Percentiles rank a stretch among this genome's conserved stretches.
These are phyloP conservation scores for Ancistrus triradiatus DNA, from an alignment of 2,113 vertebrate species.

Conservation along the genomic window DNA sequence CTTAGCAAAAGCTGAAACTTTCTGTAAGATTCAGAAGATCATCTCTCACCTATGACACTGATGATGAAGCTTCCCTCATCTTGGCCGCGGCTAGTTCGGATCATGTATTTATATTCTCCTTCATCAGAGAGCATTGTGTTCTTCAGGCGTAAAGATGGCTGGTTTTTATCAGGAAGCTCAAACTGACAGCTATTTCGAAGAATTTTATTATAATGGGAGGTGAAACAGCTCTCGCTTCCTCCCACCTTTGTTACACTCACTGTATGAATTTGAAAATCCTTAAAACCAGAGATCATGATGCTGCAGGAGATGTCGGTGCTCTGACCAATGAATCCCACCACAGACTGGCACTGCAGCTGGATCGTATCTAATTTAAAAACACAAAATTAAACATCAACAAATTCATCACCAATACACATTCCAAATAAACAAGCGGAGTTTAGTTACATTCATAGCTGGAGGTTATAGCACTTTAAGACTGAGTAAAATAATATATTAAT, in stretches of 20 bases:
- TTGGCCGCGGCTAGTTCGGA: neutral
- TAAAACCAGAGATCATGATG: neutral
- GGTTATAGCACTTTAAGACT: no score
- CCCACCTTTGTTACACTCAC: neutral
- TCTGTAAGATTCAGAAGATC: neutral
- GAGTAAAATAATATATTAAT: no score
- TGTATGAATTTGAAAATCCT: neutral
- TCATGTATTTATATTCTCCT: neutral
- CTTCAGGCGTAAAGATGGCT: constrained; percentile 55
- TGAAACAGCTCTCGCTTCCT: neutral
- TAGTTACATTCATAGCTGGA: no score
- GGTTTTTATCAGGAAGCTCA: constrained; percentile 11
- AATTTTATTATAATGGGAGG: fast-evolving
- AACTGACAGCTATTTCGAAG: fast-evolving
- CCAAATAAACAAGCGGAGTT: no score
- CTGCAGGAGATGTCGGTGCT: constrained; percentile 29
- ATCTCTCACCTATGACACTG: constrained; percentile 53
- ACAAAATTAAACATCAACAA: no score
- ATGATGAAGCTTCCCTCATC: fast-evolving
- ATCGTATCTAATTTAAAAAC: no score
- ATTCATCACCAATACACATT: no score
- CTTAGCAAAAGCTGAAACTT: no score
- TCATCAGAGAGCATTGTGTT: constrained; percentile 37
- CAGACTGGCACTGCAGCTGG: neutral
- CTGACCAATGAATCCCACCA: constrained; percentile 14